Conservation (phyloP, 2,113 vertebrate genomes). For the Tursiops truncatus region DNA sequence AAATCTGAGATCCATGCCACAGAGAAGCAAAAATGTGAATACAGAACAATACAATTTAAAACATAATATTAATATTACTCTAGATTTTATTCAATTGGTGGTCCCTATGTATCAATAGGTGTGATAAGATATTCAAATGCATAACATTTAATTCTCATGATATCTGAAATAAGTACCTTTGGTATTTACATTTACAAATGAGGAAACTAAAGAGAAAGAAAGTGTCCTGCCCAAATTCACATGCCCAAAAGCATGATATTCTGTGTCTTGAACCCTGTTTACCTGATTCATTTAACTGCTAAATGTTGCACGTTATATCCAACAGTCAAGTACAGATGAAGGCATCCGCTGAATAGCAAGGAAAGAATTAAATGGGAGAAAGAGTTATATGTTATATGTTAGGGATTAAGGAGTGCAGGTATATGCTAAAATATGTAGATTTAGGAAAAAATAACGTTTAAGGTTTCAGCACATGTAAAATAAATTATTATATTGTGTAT, state of each 20-base stretch:
- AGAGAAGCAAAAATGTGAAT: not conserved
- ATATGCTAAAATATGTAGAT: not conserved
- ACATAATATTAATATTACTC: not conserved
- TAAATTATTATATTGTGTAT: not conserved
- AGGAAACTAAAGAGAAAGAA: not conserved
- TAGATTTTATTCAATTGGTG: not conserved
- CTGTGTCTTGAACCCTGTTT: not conserved
- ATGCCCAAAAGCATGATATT: not conserved
- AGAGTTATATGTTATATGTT: not conserved
- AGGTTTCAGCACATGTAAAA: not conserved
- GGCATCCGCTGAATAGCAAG: not conserved
- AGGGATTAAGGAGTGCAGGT: not conserved
- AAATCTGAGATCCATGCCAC: not conserved
- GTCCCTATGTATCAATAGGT: not conserved
- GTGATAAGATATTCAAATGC: not conserved
- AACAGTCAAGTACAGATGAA: not conserved
- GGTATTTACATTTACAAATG: not conserved
- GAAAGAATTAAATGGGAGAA: not conserved
- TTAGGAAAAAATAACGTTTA: not conserved
- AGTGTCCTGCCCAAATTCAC: not conserved
- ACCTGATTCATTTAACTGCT: not conserved
- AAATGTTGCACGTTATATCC: not conserved
- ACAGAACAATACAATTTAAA: not conserved
- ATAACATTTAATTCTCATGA: not conserved
- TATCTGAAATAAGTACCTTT: not conserved